Evolutionary conservation across 1,140 invertebrate species (phyloP).

Genomic region (Sitophilus oryzae): DNA sequence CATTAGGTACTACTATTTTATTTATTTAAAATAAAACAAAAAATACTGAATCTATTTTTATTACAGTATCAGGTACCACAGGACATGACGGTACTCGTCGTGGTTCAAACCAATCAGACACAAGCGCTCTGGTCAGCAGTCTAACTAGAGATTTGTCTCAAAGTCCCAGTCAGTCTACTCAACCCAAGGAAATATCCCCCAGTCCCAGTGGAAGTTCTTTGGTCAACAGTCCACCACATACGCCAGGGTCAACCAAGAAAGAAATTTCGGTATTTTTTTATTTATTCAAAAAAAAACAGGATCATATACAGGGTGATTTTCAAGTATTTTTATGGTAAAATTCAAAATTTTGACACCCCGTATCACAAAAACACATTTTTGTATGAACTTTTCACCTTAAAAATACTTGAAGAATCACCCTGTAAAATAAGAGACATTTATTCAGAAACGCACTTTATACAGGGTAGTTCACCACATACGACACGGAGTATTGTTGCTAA

Average conservation of each 20-base stretch:
- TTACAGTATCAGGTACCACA: slow-evolving; percentile 40
- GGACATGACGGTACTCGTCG: slow-evolving; percentile 47
- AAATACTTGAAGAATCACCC: too few species aligned
- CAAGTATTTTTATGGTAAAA: too few species aligned
- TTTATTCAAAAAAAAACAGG: too few species aligned
- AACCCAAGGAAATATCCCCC: slow-evolving; percentile 55
- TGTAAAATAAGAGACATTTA: not conserved
- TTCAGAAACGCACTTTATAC: not conserved
- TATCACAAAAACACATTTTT: too few species aligned
- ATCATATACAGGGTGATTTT: too few species aligned
- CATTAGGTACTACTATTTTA: slow-evolving; percentile 48
- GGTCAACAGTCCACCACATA: slow-evolving; percentile 51
- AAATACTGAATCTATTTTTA: too few species aligned
- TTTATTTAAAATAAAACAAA: too few species aligned
- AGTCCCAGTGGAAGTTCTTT: slow-evolving; percentile 55
- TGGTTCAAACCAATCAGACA: slow-evolving; percentile 59
- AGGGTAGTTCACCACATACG: too few species aligned
- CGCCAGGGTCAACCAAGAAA: slow-evolving; percentile 37
- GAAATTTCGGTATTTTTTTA: slow-evolving; percentile 30
- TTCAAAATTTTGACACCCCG: too few species aligned
- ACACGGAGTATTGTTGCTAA: too few species aligned
- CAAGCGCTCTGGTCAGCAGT: slow-evolving; percentile 54
- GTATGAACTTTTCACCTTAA: too few species aligned
- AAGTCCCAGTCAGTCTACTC: slow-evolving; percentile 50
- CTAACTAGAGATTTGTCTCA: slow-evolving; percentile 31